phyloP scores from a whole-genome alignment of 2,113 vertebrate species.

The Hemicordylus capensis region DNA sequence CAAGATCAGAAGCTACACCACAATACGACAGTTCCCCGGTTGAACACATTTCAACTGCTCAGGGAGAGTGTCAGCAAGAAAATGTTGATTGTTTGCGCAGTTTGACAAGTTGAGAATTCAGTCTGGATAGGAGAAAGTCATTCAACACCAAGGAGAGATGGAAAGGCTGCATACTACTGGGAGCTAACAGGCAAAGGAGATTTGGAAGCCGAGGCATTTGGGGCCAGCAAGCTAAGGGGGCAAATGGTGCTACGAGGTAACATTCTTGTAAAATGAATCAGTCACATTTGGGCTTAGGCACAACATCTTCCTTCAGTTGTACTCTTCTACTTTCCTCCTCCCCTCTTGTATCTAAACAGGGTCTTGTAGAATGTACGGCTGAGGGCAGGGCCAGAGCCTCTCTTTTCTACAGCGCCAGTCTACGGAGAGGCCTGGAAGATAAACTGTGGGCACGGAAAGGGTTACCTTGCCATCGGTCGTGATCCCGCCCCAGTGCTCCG shows the following conservation, averaged over 20 bases:
- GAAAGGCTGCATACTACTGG: background rate
- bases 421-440: background rate
- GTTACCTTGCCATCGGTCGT: conserved; percentile 73
- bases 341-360: background rate
- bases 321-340: background rate
- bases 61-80: too few species aligned
- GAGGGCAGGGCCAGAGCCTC: background rate
- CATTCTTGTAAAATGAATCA: background rate
- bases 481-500: conserved; percentile 63
- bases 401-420: background rate
- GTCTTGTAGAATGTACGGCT: background rate
- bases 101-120: too few species aligned
- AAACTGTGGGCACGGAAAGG: background rate
- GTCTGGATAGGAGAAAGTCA: too few species aligned
- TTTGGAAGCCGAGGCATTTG: too few species aligned
- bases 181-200: background rate
- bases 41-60: too few species aligned
- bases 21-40: too few species aligned
- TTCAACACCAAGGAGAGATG: too few species aligned
- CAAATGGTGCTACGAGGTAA: background rate
- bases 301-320: too few species aligned
- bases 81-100: too few species aligned
- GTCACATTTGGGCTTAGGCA: too few species aligned
- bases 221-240: too few species aligned
- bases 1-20: background rate